Base-by-base conservation (phyloP, 2,113 vertebrate genomes). In the Tympanuchus pallidicinctus region DNA sequence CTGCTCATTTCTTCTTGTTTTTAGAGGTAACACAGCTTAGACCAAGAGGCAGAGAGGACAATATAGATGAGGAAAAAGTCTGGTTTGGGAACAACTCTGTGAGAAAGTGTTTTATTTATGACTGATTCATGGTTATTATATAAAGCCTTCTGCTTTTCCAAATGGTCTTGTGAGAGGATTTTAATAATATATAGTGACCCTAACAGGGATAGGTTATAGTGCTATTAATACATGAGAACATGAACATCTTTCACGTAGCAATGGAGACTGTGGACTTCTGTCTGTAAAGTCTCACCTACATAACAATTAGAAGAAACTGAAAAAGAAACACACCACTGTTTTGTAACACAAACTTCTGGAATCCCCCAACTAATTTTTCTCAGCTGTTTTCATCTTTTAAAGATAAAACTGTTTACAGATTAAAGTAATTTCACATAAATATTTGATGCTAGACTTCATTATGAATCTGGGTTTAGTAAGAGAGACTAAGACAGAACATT, bases 351-450 rank as follows among this genome's bases (percentile, higher is more conserved):
- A 82, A 93, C 82, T 87, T 90, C 87, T 87, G 70, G 90, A 92
- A 43, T 24, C 13, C 57, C 50, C 65, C 42, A 4, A 63, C 73
- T 47, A 47, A 78, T 81, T 83, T 93, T 71, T 28, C 74, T 90
- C 82, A 65, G 42, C 48, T 61, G 47, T 73, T 97, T 95, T 86
- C 79, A 59, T 94, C 90, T 77, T 84, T 91, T 72, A 40, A 48
- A 95, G 84, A 93, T 84, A 81, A 94, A 92, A 95, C 75, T 82
- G 79, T 85, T 83, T 89, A 65, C 67, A 79, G 50, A 76, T 83
- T 92, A 85, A 94, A 92, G 65, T 78, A 85, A 95, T 89, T 88
- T 86, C 52, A 61, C 75, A 86, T 87, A 87, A 96, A 92, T 95
- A 95, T 93, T 71, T 93, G 78, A 89, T 87, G 74, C 76, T 92